Base-by-base conservation (phyloP, 2,888 invertebrate genomes). In the Eurytoma adleriae region DNA sequence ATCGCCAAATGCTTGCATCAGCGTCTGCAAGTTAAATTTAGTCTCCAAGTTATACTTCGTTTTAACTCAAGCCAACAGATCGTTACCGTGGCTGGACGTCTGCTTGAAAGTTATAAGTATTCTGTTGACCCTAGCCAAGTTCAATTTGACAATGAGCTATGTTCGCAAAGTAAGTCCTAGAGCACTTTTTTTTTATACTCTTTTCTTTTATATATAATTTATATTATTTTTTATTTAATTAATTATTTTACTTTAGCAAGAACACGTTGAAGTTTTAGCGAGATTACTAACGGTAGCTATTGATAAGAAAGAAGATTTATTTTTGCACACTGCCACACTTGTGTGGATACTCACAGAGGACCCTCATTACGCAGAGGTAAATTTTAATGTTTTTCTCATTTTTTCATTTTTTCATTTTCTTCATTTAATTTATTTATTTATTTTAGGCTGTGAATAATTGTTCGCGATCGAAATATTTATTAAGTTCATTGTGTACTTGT, bases 81-180 rank as follows among this genome's bases (percentile, higher is more conserved):
- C 94, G 40, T 90, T 93, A 72, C 93, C 94, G 2, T 94, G 94
- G 86, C 91, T 93, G 84, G 92, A 93, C 83, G 91, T 93, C 67
- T 91, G 93, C 67, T 92, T 92, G 62, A 90, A 91, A 18, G 93
- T 92, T 0, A 91, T 92, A 4, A 92, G 92, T 20, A 92, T 95
- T 62, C 92, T 96, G 52, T 93, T 95, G 62, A 95, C 95, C 86
- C 90, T 96, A 82, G 92, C 93, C 14, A 93, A 95, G 78, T 94
- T 94, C 84, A 91, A 91, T 71, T 90, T 91, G 69, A 94, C 94
- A 0, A 93, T 92, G 13, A 91, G 92, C 0, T 92, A 93, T 84
- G 93, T 94, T 77, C 94, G 94, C 89, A 91, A 92, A 88, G 93
- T 93, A 87, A 91, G 89, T 74, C 67, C 24, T 52, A 30, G 59